Percentiles rank a stretch among this genome's conserved stretches.
Evolutionary conservation across 2,888 invertebrate genomes (phyloP).

Genomic region (Octonoba sinensis): DNA sequence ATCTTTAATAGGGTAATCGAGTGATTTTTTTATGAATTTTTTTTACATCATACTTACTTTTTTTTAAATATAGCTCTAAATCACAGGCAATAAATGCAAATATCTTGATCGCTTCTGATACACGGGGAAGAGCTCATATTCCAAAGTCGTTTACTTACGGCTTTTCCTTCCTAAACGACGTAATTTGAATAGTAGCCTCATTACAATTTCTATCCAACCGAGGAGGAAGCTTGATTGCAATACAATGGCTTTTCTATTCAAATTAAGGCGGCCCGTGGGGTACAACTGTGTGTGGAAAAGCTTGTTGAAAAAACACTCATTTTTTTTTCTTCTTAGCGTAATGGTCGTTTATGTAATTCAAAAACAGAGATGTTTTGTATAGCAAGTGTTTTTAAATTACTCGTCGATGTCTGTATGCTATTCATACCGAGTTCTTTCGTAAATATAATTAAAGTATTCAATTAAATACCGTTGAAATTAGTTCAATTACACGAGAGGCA

Average conservation of each 20-base stretch:
- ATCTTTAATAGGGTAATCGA: conserved; percentile 20
- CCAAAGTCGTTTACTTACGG: conserved; percentile 54
- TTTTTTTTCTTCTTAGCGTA: too few relatives aligned
- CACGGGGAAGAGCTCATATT: conserved; percentile 29
- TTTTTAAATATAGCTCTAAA: conserved; percentile 43
- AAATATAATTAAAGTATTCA: too few relatives aligned
- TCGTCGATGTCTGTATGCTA: too few relatives aligned
- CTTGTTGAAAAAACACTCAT: conserved; percentile 13
- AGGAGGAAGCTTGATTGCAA: conserved; percentile 43
- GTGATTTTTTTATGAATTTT: conserved; percentile 38
- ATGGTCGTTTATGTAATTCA: too few relatives aligned
- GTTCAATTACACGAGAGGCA: too few relatives aligned
- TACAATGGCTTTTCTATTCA: conserved; percentile 62
- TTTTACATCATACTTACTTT: conserved; percentile 7
- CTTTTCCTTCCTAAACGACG: conserved; percentile 41
- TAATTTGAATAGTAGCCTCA: conserved; percentile 62
- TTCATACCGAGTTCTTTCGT: too few relatives aligned
- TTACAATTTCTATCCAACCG: conserved; percentile 49
- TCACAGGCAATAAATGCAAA: conserved; percentile 60
- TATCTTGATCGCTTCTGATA: conserved; percentile 37
- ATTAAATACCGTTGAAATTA: too few relatives aligned
- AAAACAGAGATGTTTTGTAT: too few relatives aligned
- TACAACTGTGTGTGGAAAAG: conserved; percentile 5
- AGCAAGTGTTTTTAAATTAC: too few relatives aligned
- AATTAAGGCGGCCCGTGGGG: conserved; percentile 38